Evolutionary conservation across 2,797 vertebrate species (phyloP).

Genomic region (Hemibagrus guttatus): DNA sequence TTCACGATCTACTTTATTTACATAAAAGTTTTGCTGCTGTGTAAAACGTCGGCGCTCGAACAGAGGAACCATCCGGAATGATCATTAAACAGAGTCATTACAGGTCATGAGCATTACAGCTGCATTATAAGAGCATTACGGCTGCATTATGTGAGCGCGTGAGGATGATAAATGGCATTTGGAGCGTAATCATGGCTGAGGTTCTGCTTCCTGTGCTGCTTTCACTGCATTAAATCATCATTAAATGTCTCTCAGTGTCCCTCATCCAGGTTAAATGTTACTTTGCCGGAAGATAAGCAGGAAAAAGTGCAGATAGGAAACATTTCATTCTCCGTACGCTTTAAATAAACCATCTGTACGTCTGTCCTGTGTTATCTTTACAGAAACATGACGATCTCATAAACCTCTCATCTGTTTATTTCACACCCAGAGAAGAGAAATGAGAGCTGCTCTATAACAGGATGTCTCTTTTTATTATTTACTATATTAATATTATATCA

Average conservation of each 20-base stretch:
- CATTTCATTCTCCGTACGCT: background rate
- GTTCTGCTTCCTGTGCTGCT: background rate
- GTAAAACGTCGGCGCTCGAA: background rate
- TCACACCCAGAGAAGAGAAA: background rate
- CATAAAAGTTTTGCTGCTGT: background rate
- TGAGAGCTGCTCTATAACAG: too few relatives aligned
- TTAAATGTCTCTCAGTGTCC: background rate
- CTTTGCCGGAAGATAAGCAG: background rate
- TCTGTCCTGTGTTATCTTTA: too few relatives aligned
- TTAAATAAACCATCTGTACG: background rate
- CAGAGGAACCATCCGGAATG: background rate
- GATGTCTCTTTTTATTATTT: background rate
- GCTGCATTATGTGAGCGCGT: background rate
- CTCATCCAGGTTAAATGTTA: slow-evolving; percentile 6
- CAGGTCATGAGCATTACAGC: background rate
- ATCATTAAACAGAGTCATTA: background rate
- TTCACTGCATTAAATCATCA: background rate
- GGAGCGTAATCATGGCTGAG: background rate
- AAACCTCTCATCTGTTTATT: too few relatives aligned
- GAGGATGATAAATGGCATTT: background rate
- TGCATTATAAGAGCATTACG: background rate
- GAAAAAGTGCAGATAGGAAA: background rate
- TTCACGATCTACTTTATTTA: background rate
- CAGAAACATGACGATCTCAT: background rate
- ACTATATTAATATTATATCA: background rate